Conservation (phyloP, 2,888 invertebrate species). For the Parapristionchus giblindavisi region DNA sequence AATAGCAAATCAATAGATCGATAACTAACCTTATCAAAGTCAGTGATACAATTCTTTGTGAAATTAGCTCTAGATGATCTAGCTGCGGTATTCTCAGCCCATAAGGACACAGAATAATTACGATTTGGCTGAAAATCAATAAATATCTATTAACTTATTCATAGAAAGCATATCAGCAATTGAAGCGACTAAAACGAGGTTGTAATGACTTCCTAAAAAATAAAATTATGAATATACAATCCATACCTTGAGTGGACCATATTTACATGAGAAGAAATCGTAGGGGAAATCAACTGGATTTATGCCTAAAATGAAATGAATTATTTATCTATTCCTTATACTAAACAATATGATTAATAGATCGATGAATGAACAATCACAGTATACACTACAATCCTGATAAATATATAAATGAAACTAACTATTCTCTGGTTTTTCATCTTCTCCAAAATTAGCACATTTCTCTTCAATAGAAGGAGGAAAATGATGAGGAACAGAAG, state of each 20-base stretch:
- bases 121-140: slow-evolving; percentile 63
- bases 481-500: slow-evolving; percentile 32
- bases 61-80: slow-evolving; percentile 53
- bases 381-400: not conserved
- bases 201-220: not conserved
- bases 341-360: not conserved
- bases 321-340: not conserved
- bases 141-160: not conserved
- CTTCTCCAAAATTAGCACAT: slow-evolving; percentile 63
- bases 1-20: not conserved
- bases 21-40: slow-evolving; percentile 54
- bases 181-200: not conserved
- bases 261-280: slow-evolving; percentile 65
- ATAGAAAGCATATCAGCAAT: not conserved
- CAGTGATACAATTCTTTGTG: slow-evolving; percentile 60
- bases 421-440: slow-evolving; percentile 43
- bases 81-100: slow-evolving; percentile 68
- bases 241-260: slow-evolving; percentile 65
- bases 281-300: slow-evolving; percentile 55
- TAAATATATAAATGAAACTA: not conserved
- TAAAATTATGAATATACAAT: slow-evolving; percentile 29
- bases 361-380: not conserved
- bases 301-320: slow-evolving; percentile 44
- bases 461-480: slow-evolving; percentile 44
- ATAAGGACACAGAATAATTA: slow-evolving; percentile 66